Percentiles rank a stretch among this genome's conserved stretches.
These are phyloP conservation scores for Turritopsis dohrnii DNA, from an alignment of 30 jellyfish, hydroid and myxozoan genomes.

Conservation along the genomic window DNA sequence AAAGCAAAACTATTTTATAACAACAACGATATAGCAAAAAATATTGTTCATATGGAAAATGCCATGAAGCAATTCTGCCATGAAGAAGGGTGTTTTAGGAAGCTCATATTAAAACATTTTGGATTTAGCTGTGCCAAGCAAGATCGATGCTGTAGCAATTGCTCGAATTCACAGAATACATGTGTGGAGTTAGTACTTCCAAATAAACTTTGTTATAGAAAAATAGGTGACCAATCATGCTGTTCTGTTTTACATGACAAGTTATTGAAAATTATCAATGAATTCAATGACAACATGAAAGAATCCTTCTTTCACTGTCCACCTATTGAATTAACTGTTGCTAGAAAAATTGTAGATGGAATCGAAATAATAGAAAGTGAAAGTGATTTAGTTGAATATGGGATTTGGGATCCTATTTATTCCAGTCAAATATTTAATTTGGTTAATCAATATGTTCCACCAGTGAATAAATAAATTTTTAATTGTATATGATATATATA, in stretches of 20 bases:
- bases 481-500: no score
- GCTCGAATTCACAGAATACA: neutral
- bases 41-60: no score
- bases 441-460: slow-evolving; percentile 9
- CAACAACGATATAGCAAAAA: no score
- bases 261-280: neutral
- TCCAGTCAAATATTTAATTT: neutral
- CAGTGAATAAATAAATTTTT: neutral
- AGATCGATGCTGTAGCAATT: neutral
- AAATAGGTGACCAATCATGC: neutral
- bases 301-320: neutral
- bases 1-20: no score
- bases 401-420: neutral
- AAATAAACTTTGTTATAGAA: neutral
- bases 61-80: neutral
- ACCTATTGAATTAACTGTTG: neutral
- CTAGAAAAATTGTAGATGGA: neutral
- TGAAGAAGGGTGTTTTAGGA: neutral
- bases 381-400: neutral
- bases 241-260: neutral
- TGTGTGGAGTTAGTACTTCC: neutral
- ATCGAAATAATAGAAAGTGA: neutral
- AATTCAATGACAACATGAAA: neutral
- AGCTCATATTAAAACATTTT: neutral
- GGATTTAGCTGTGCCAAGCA: neutral